phyloP scores from a whole-genome alignment of 2,797 vertebrate genomes.

The Clangula hyemalis region DNA sequence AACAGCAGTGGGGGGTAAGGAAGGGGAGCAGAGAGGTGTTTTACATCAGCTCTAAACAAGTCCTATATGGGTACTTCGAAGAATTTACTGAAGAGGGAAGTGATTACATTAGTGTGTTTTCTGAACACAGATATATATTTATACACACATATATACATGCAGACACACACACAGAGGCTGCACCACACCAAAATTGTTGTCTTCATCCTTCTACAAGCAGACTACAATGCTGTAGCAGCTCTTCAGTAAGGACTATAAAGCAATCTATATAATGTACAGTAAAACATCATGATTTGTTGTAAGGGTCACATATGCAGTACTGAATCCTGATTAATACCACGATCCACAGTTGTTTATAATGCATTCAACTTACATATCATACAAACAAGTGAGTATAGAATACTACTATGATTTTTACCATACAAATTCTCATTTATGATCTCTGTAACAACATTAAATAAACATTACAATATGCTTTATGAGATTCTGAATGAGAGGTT shows the following conservation, averaged over 20 bases:
- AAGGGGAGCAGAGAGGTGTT: neutral
- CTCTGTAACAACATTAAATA: conserved; percentile 27
- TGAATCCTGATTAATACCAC: conserved; percentile 55
- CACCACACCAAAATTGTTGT: neutral
- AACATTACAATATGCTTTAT: conserved; percentile 34
- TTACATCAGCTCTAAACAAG: neutral
- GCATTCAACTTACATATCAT: conserved; percentile 41
- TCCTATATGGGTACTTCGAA: neutral
- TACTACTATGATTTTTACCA: conserved; percentile 39
- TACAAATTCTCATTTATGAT: conserved; percentile 33
- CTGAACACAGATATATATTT: neutral
- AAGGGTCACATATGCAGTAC: conserved; percentile 28
- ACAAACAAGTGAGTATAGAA: conserved; percentile 47
- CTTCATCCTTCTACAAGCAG: neutral
- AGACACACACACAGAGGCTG: neutral
- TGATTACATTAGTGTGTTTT: neutral
- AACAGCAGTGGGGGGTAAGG: neutral
- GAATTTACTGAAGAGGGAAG: neutral
- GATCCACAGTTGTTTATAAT: conserved; percentile 43
- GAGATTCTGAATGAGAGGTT: neutral
- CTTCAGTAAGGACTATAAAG: conserved; percentile 21
- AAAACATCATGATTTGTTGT: conserved; percentile 28
- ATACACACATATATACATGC: neutral
- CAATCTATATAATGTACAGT: neutral
- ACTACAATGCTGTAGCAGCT: neutral